Evolutionary conservation across 2,888 invertebrate genomes (phyloP).

Genomic region (Orthosia incerta): DNA sequence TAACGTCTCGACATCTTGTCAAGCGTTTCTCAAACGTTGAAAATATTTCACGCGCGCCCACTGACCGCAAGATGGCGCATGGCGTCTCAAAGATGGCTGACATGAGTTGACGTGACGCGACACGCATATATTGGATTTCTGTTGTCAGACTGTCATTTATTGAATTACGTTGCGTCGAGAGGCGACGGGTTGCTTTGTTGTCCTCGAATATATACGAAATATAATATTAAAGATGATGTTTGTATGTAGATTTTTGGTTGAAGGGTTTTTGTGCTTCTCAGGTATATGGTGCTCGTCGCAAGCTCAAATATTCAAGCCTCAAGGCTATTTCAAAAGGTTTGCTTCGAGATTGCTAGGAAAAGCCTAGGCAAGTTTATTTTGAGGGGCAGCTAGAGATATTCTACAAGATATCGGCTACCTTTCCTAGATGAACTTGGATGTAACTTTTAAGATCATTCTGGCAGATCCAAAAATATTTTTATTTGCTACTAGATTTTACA

Average conservation of each 20-base stretch:
- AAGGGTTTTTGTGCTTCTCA: conserved; percentile 8
- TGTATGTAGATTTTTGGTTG: conserved; percentile 36
- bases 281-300: background rate
- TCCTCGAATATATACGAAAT: conserved; percentile 43
- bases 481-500: background rate
- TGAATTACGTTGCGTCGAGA: conserved; percentile 64
- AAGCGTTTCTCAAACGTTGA: conserved; percentile 56
- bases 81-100: conserved; percentile 62
- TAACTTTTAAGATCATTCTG: background rate
- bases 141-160: conserved; percentile 72
- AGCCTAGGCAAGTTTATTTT: background rate
- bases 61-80: conserved; percentile 66
- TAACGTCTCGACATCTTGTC: conserved; percentile 57
- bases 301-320: conserved; percentile 23
- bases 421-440: background rate
- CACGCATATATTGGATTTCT: conserved; percentile 78
- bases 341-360: background rate
- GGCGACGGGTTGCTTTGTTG: conserved; percentile 54
- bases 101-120: conserved; percentile 71
- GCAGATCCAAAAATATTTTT: background rate
- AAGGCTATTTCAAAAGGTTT: background rate
- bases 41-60: conserved; percentile 62
- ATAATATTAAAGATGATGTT: conserved; percentile 51
- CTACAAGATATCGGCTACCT: background rate
- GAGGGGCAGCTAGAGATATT: background rate